These are phyloP conservation scores for Carterocephalus palaemon DNA, from an alignment of 2,888 invertebrate species.

Conservation along the genomic window DNA sequence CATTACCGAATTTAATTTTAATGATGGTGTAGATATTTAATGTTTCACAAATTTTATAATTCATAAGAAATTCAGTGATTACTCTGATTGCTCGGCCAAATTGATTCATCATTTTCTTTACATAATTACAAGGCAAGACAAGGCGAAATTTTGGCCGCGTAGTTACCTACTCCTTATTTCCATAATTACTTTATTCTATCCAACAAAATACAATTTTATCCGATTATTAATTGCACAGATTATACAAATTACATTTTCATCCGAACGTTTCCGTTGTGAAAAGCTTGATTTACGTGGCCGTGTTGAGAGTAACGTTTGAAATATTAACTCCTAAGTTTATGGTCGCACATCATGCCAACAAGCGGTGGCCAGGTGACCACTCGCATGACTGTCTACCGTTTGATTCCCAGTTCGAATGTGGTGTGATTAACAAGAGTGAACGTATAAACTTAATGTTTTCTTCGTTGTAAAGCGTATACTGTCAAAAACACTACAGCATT, in stretches of 20 bases:
- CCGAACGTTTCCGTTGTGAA: constrained; percentile 10
- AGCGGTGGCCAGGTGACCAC: constrained; percentile 34
- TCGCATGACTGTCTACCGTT: constrained; percentile 66
- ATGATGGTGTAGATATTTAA: too few relatives aligned
- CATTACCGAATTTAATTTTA: too few relatives aligned
- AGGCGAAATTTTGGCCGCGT: too few relatives aligned
- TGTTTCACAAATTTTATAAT: too few relatives aligned
- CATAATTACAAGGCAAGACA: too few relatives aligned
- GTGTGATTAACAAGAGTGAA: constrained; percentile 32
- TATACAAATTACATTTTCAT: constrained; percentile 5
- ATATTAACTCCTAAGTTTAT: constrained; percentile 34
- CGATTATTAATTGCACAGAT: constrained; percentile 12
- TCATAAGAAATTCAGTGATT: too few relatives aligned
- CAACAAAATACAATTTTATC: neutral
- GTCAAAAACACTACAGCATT: too few relatives aligned
- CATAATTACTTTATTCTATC: constrained; percentile 3
- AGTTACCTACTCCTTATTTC: too few relatives aligned
- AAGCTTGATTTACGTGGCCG: constrained; percentile 6
- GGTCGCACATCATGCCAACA: constrained; percentile 37
- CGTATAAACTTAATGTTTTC: neutral
- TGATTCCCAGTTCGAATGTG: constrained; percentile 41
- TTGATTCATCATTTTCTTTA: too few relatives aligned
- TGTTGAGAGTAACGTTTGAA: constrained; percentile 12
- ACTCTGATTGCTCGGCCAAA: too few relatives aligned
- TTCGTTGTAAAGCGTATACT: too few relatives aligned